A percentile compares a stretch with the other conserved stretches of the same genome.
Conservation (phyloP, 1,140 invertebrate genomes). For the Uloborus diversus region DNA sequence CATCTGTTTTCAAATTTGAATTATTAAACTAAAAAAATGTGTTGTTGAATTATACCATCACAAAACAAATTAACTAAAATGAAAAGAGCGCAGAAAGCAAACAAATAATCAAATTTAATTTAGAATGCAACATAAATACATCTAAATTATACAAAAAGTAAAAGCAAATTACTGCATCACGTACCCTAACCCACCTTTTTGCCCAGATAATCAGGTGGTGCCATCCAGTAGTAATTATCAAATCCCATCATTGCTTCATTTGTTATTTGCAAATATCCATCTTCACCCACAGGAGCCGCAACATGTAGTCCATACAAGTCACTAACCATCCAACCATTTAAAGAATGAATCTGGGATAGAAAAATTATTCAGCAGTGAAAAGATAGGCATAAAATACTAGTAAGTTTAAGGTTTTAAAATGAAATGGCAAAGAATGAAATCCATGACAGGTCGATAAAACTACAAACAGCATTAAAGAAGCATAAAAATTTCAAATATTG, state of each 20-base stretch:
- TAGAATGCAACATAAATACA: not conserved
- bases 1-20: too few relatives aligned
- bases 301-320: slow-evolving; percentile 62
- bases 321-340: slow-evolving; percentile 64
- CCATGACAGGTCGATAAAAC: too few relatives aligned
- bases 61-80: too few relatives aligned
- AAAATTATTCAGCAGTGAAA: not conserved
- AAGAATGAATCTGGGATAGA: slow-evolving; percentile 38
- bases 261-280: slow-evolving; percentile 62
- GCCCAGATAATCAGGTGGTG: slow-evolving; percentile 73
- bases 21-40: too few relatives aligned
- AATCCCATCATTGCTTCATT: slow-evolving; percentile 74
- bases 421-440: too few relatives aligned
- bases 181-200: slow-evolving; percentile 64
- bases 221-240: slow-evolving; percentile 88
- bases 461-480: too few relatives aligned
- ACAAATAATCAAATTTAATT: not conserved
- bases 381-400: not conserved
- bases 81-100: not conserved
- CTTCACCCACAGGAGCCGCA: slow-evolving; percentile 60
- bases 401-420: not conserved
- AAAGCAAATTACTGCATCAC: slow-evolving; percentile 34
- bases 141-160: not conserved
- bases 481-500: not conserved
- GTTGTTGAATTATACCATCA: too few relatives aligned